A percentile compares a stretch with the other conserved stretches of the same genome.
Evolutionary conservation across 2,113 vertebrate genomes (phyloP).

Genomic region (Colossoma macropomum): DNA sequence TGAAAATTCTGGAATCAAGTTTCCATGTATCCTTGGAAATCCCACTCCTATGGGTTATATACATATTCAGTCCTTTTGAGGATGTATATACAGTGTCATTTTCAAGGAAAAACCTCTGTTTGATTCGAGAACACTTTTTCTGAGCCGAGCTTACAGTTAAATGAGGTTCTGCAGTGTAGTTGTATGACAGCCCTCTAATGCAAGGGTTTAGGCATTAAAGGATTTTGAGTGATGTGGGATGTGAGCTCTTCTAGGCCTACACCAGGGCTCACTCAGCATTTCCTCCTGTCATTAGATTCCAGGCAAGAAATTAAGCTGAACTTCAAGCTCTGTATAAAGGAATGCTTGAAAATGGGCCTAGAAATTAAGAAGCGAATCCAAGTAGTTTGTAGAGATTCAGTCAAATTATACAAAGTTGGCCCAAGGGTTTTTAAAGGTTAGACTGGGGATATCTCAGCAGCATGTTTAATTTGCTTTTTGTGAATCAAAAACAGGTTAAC

Average conservation of each 20-base stretch:
- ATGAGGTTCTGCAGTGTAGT: not conserved
- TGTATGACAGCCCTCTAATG: constrained; percentile 19
- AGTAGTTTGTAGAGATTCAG: not conserved
- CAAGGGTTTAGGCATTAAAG: constrained; percentile 19
- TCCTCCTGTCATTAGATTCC: not conserved
- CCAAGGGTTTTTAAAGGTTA: not conserved
- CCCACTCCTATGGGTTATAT: not conserved
- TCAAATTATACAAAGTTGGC: not conserved
- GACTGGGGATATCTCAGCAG: not conserved
- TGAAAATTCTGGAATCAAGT: too few species aligned
- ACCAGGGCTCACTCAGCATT: not conserved
- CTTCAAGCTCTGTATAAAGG: not conserved
- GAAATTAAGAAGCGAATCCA: not conserved
- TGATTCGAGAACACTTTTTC: not conserved
- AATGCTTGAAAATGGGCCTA: not conserved
- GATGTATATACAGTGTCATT: not conserved
- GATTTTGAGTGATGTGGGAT: constrained; percentile 27
- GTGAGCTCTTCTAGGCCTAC: not conserved
- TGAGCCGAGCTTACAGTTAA: not conserved
- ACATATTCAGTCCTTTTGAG: not conserved
- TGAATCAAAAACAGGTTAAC: not conserved
- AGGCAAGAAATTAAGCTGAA: constrained; percentile 6
- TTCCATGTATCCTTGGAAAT: too few species aligned
- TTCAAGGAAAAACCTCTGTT: not conserved
- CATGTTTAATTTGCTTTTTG: not conserved